Evolutionary conservation across 1,140 invertebrate genomes (phyloP), one percentile per base, ranked within the genome.

Genomic region (Pectinophora gossypiella): DNA sequence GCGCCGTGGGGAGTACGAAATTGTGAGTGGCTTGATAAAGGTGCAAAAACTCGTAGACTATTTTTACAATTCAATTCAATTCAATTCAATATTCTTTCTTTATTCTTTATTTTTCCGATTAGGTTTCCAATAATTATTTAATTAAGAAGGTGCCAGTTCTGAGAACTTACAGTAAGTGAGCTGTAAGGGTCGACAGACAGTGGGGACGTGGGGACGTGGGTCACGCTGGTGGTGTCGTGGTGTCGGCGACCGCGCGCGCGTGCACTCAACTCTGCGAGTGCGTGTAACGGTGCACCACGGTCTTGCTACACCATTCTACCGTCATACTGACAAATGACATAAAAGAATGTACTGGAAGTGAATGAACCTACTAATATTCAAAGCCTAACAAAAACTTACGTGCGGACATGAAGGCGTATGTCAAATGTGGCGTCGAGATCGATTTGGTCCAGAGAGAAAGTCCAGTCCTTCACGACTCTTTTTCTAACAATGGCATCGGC

Each of bases 161-260:
- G n/a, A n/a, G n/a, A n/a, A n/a, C n/a, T n/a, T n/a, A n/a, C n/a
- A n/a, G n/a, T n/a, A n/a, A n/a, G n/a, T n/a, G n/a, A n/a, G n/a
- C n/a, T n/a, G n/a, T n/a, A n/a, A n/a, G n/a, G n/a, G n/a, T n/a
- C n/a, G n/a, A n/a, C n/a, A n/a, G n/a, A n/a, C n/a, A n/a, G 43
- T 21, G 19, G 19, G 36, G 36, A 51, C 23, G 32, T 55, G 52
- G 23, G 48, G 47, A 52, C 53, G 56, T 57, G 61, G 62, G 55
- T 59, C 59, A 55, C 54, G 62, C 61, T 66, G 64, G 73, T 66
- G 79, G 81, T 79, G 76, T 74, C 82, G 63, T 66, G 64, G 73
- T 66, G 79, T 83, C 82, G 76, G 76, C 82, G 82, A 85, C 82
- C 82, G 76, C 68, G 46, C 60, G 73, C 65, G 58, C 76, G 77